A percentile compares a stretch with the other conserved stretches of the same genome.
Conservation (phyloP, 2,113 vertebrate genomes). For the Albula goreensis region DNA sequence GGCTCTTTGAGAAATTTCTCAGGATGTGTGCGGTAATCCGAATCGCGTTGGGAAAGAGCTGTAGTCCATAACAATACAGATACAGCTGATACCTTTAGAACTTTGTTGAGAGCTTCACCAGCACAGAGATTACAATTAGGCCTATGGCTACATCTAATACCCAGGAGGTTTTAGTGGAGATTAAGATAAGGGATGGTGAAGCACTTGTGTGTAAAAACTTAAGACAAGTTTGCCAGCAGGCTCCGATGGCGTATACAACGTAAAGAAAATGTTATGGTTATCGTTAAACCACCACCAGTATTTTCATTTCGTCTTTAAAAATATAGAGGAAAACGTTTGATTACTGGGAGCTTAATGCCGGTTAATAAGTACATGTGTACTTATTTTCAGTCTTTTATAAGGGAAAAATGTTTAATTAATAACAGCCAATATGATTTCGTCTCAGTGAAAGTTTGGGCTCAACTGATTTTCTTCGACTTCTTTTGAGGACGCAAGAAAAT, state of each 20-base stretch:
- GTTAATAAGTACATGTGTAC: no score
- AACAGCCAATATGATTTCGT: no score
- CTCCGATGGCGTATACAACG: background rate
- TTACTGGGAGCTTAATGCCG: no score
- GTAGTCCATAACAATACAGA: background rate
- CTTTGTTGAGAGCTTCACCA: background rate
- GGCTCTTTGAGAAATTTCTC: background rate
- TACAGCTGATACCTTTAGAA: background rate
- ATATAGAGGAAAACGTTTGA: no score
- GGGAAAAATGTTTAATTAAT: no score
- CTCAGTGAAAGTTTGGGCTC: no score
- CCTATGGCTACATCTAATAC: background rate
- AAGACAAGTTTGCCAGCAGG: background rate
- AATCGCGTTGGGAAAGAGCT: background rate
- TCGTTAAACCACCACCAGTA: background rate
- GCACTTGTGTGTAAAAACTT: background rate
- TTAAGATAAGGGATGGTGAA: background rate
- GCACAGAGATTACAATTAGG: background rate
- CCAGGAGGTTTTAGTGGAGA: background rate
- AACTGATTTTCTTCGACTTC: no score
- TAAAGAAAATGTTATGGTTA: background rate
- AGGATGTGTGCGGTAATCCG: background rate
- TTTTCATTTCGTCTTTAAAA: background rate
- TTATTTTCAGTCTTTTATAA: no score
- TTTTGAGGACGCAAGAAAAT: no score